Percentiles rank a stretch among this genome's conserved stretches.
Evolutionary conservation across 2,113 vertebrate species (phyloP).

Genomic region (Platysternon megacephalum): DNA sequence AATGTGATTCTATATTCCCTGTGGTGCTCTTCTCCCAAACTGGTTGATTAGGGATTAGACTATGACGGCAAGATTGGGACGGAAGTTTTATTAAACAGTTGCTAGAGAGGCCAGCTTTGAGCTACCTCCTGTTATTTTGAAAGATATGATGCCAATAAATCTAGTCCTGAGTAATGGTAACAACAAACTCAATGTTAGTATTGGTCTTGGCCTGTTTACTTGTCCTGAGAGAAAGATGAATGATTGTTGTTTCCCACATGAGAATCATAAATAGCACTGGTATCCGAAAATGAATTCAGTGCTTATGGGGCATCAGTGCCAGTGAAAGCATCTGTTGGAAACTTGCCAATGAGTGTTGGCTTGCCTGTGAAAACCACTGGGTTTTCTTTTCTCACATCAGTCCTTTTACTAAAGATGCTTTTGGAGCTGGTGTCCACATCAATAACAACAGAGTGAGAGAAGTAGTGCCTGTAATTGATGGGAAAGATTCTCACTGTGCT

Average conservation of each 20-base stretch:
- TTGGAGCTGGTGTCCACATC: slow-evolving; percentile 28
- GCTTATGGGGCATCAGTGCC: slow-evolving; percentile 54
- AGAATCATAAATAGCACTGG: slow-evolving; percentile 60
- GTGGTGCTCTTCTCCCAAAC: slow-evolving; percentile 17
- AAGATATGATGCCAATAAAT: slow-evolving; percentile 64
- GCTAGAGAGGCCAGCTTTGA: slow-evolving; percentile 43
- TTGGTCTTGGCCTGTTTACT: slow-evolving; percentile 53
- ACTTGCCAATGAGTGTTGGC: neutral
- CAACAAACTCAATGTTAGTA: neutral
- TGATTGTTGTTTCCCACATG: slow-evolving; percentile 31
- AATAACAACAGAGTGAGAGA: neutral
- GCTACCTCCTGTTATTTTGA: slow-evolving; percentile 60
- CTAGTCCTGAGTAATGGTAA: slow-evolving; percentile 38
- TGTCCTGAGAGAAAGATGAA: slow-evolving; percentile 60
- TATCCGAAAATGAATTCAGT: slow-evolving; percentile 48
- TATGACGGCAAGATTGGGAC: slow-evolving; percentile 37
- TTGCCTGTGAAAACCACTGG: slow-evolving; percentile 32
- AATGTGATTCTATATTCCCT: slow-evolving; percentile 10
- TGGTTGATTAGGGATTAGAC: slow-evolving; percentile 66
- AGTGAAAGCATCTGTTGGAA: slow-evolving; percentile 38
- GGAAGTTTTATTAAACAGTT: slow-evolving; percentile 54
- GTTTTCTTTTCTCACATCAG: slow-evolving; percentile 37
- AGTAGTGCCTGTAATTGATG: neutral
- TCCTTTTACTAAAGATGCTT: slow-evolving; percentile 39
- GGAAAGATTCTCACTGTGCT: neutral